These are phyloP conservation scores for Hyposmocoma kahamanoa DNA, from an alignment of 1,140 invertebrate species.

Conservation along the genomic window DNA sequence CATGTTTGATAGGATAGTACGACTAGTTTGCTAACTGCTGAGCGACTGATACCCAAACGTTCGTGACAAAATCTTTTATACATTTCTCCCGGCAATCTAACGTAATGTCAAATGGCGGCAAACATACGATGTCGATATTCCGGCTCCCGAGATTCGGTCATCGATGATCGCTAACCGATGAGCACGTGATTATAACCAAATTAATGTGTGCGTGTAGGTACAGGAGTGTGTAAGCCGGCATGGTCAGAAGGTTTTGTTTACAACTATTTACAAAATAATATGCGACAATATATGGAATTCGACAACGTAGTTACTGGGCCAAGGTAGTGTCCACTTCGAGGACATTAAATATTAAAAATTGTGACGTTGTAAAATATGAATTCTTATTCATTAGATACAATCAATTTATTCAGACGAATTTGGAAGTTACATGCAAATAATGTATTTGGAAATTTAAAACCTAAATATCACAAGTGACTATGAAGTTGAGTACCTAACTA, in stretches of 20 bases:
- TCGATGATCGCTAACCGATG: conserved; percentile 26
- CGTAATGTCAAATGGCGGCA: conserved; percentile 53
- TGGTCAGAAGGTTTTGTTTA: conserved; percentile 43
- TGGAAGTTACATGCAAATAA: no score
- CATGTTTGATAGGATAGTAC: conserved; percentile 53
- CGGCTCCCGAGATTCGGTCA: conserved; percentile 40
- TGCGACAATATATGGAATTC: conserved; percentile 38
- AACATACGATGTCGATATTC: conserved; percentile 47
- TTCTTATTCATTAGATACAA: no score
- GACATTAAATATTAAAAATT: conserved; percentile 1
- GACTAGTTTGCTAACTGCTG: conserved; percentile 38
- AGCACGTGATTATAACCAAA: no score
- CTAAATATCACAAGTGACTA: no score
- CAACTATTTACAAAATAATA: conserved; percentile 46
- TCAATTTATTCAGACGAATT: no score
- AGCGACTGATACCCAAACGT: conserved; percentile 53
- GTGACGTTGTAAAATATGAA: no score
- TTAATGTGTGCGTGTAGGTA: conserved; percentile 7
- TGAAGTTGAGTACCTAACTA: no score
- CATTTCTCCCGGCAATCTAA: conserved; percentile 52
- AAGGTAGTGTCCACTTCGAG: not conserved
- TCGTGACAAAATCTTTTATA: conserved; percentile 63
- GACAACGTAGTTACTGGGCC: not conserved
- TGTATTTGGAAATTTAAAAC: no score
- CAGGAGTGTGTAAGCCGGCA: not conserved